Base-by-base conservation (phyloP, 64 coral and sea anemone genomes). In the Stylophora pistillata region DNA sequence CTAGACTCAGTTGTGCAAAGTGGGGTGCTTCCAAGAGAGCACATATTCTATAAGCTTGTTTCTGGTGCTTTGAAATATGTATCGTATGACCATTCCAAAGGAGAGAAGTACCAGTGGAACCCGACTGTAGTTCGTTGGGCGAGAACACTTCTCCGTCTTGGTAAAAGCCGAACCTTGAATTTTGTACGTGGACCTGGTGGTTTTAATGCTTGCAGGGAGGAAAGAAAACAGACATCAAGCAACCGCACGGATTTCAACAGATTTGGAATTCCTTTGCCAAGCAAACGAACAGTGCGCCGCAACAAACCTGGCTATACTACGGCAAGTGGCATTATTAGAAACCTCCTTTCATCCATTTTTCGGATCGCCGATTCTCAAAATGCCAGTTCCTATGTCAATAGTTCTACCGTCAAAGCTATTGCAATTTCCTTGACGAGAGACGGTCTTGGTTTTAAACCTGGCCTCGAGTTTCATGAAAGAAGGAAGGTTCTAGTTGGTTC, bases 111-210 rank as follows among this genome's bases (percentile, higher is more conserved):
- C 79, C 55, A 85, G 71, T 85, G 79, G 89, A 71, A 85, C 84
- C 89, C 89, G 75, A 91, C 89, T 75, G 20, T 91, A 20, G 89
- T 91, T 17, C 55, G 69, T 85, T 91, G 79, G 89, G 70, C 89
- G 13, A 85, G 79, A 91, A 85, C 78, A 56, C 79, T 91, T 91
- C 89, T 91, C 85, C 77, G 89, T 85, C 89, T 91, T n/a, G 79
- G 89, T 64, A 91, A 37, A 28, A 91, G 89, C 58, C 65, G 72
- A 82, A 83, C 89, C 9, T 91, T 82, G 69, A 91, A 91, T 59
- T 91, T 91, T 91, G 30, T 91, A 15, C 79, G 89, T 64, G 89
- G 79, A 10, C 89, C 78, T 76, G 78, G 89, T 58, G 89, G 71
- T 23, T 91, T 91, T 79, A 91, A 91, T 59, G 79, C 79, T 34